Conservation (phyloP, 2,888 invertebrate genomes). For the Tricholauxania praeusta region DNA sequence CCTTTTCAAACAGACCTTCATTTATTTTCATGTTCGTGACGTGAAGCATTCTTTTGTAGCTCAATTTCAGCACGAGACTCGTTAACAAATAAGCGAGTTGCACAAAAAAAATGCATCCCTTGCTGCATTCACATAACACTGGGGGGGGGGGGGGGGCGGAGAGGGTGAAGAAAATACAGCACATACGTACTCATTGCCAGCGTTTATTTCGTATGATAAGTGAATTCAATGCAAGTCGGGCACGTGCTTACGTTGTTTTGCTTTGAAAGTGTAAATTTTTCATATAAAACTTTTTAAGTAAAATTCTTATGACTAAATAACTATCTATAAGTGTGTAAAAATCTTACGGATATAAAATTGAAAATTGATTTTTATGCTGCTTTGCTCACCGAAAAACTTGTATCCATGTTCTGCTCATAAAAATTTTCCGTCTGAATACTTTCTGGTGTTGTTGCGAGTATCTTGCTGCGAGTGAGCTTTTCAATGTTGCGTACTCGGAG, state of each 20-base stretch:
- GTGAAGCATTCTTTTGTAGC: conserved; percentile 10
- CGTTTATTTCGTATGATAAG: too few species aligned
- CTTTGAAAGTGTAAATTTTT: neutral
- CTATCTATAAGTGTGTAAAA: neutral
- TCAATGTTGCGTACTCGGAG: neutral
- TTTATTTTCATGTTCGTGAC: conserved; percentile 2
- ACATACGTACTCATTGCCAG: too few species aligned
- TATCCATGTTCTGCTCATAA: too few species aligned
- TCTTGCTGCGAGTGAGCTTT: too few species aligned
- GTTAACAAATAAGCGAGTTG: conserved; percentile 1
- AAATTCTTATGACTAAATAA: too few species aligned
- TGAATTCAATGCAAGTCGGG: neutral
- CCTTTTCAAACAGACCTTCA: neutral
- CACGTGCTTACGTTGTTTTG: conserved; percentile 12
- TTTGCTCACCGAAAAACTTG: too few species aligned
- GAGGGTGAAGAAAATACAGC: neutral
- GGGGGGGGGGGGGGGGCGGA: neutral
- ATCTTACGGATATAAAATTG: neutral
- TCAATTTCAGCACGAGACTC: conserved; percentile 15
- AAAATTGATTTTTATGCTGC: conserved; percentile 8
- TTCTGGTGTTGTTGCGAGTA: too few species aligned
- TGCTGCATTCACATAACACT: neutral
- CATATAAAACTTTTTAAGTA: too few species aligned
- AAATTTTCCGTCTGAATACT: too few species aligned
- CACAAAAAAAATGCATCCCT: conserved; percentile 13